A percentile compares a stretch with the other conserved stretches of the same genome.
Conservation (phyloP, 2,888 invertebrate genomes). For the Drosophila sordidula region DNA sequence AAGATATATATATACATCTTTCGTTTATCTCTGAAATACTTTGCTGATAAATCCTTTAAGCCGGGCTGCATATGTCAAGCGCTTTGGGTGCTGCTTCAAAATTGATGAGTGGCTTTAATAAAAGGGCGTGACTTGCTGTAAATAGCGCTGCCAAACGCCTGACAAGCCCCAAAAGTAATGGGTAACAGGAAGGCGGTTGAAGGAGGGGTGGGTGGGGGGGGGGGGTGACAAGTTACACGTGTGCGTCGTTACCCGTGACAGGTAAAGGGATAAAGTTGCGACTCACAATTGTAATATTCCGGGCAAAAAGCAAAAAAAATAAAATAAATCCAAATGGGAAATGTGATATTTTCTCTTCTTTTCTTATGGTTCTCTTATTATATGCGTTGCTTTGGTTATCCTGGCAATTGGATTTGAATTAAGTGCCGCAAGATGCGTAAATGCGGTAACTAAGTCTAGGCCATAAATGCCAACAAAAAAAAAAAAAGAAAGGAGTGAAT, state of each 20-base stretch:
- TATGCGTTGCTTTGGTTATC: constrained; percentile 41
- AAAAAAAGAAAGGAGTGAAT: too few species aligned
- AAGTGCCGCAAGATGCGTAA: constrained; percentile 37
- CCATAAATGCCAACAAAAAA: constrained; percentile 5
- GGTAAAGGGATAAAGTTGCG: constrained; percentile 44
- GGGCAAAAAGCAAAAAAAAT: not conserved
- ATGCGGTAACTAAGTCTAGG: constrained; percentile 28
- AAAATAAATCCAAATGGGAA: constrained; percentile 39
- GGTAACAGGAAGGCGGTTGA: not conserved
- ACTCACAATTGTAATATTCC: constrained; percentile 44
- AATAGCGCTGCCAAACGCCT: constrained; percentile 51
- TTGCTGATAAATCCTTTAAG: constrained; percentile 72
- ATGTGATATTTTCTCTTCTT: constrained; percentile 54
- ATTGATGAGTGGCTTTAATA: constrained; percentile 82
- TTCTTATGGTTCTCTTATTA: constrained; percentile 14
- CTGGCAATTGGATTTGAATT: constrained; percentile 44
- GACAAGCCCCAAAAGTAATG: constrained; percentile 20
- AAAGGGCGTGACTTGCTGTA: constrained; percentile 78
- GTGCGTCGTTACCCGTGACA: constrained; percentile 56
- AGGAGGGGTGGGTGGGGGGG: not conserved
- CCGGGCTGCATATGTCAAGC: constrained; percentile 69
- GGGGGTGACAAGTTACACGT: constrained; percentile 36
- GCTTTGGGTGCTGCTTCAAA: constrained; percentile 60
- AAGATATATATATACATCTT: constrained; percentile 22
- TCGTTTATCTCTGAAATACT: constrained; percentile 41